Conservation (phyloP, 2,113 vertebrate species). For the Ceyx melanurus region DNA sequence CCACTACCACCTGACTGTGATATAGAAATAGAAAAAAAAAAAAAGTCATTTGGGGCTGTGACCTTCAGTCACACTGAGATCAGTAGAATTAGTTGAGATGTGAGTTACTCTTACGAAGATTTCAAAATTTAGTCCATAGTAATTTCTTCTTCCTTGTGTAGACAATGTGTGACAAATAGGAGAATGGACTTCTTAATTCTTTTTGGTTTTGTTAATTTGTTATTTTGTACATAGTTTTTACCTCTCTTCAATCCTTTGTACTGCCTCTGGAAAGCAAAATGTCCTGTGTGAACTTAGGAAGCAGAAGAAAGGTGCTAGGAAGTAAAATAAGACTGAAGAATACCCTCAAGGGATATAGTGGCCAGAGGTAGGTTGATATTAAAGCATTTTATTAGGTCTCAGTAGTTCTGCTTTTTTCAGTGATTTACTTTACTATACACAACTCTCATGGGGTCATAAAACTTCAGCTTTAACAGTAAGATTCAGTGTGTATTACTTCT, state of each 20-base stretch:
- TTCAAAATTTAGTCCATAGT: neutral
- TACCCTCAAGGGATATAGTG: neutral
- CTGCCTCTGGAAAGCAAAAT: neutral
- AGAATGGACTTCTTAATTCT: neutral
- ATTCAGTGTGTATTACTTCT: neutral
- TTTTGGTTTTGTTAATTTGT: accelerated
- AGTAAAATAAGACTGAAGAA: neutral
- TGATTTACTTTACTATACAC: neutral
- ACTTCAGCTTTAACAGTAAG: neutral
- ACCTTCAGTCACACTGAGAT: neutral
- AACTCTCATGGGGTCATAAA: neutral
- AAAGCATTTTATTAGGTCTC: neutral
- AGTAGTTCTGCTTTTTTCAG: neutral
- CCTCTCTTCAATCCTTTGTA: neutral
- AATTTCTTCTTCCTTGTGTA: neutral
- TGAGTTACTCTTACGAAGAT: neutral
- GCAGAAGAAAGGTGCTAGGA: neutral
- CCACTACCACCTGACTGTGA: neutral
- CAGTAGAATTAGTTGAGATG: neutral
- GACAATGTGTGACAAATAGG: neutral
- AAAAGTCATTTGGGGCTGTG: neutral
- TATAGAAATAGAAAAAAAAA: neutral
- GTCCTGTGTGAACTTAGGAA: neutral
- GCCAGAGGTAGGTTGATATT: neutral
- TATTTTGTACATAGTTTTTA: neutral